Conservation (phyloP, 1,140 invertebrate species). For the Tetranychus urticae region DNA sequence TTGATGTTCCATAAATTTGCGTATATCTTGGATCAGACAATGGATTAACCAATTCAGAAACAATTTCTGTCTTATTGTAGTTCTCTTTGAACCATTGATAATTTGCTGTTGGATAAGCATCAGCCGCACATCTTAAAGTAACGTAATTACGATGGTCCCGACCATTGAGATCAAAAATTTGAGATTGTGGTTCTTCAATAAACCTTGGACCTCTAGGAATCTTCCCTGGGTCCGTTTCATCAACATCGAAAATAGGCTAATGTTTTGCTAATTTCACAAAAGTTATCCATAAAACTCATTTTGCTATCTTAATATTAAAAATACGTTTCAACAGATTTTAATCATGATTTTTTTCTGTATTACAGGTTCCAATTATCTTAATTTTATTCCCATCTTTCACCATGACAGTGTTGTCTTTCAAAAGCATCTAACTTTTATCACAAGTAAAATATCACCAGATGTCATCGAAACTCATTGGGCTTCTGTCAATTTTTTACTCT, state of each 20-base stretch:
- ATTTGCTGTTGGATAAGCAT: slow-evolving; percentile 62
- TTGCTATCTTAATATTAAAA: too few species aligned
- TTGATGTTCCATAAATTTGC: slow-evolving; percentile 64
- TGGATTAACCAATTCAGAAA: slow-evolving; percentile 47
- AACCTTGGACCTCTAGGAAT: slow-evolving; percentile 68
- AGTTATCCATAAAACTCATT: too few species aligned
- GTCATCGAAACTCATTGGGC: too few species aligned
- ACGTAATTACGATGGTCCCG: slow-evolving; percentile 41
- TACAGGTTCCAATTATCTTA: too few species aligned
- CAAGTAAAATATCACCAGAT: too few species aligned
- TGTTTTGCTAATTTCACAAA: too few species aligned
- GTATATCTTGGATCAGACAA: slow-evolving; percentile 47
- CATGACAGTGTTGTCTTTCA: too few species aligned
- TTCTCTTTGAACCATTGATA: slow-evolving; percentile 80
- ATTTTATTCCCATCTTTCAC: too few species aligned
- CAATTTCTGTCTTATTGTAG: slow-evolving; percentile 46
- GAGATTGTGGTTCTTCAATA: slow-evolving; percentile 51
- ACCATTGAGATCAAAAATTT: slow-evolving; percentile 53
- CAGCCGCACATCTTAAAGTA: slow-evolving; percentile 52
- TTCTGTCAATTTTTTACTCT: too few species aligned
- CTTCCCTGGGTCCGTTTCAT: slow-evolving; percentile 28
- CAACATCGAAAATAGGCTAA: not conserved
- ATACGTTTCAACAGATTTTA: too few species aligned
- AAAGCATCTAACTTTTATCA: too few species aligned
- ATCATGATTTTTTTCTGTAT: too few species aligned